Conservation (phyloP, 2,797 vertebrate species). For the Chiloscyllium punctatum region DNA sequence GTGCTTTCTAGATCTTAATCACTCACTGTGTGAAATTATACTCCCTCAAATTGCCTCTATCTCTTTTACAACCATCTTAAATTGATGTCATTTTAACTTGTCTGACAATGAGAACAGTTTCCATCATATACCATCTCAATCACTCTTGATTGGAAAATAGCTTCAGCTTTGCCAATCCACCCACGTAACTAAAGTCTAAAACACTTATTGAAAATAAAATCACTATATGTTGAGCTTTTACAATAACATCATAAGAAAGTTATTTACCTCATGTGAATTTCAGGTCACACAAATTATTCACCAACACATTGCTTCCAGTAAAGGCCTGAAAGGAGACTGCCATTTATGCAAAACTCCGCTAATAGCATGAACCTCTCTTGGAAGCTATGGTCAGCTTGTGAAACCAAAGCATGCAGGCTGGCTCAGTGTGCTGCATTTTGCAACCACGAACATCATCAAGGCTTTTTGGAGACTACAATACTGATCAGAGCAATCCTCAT, state of each 20-base stretch:
- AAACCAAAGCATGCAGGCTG: neutral
- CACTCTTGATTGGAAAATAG: no score
- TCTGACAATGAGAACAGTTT: no score
- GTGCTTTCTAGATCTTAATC: no score
- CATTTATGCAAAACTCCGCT: neutral
- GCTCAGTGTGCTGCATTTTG: neutral
- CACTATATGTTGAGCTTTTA: neutral
- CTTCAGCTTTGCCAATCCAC: no score
- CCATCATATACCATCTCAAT: no score
- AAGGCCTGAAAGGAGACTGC: neutral
- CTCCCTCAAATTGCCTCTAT: no score
- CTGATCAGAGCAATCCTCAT: neutral
- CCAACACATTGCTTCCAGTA: neutral
- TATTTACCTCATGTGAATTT: neutral
- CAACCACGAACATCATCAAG: neutral
- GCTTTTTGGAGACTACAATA: neutral
- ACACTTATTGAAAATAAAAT: neutral
- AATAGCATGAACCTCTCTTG: neutral
- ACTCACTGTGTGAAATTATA: no score
- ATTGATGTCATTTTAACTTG: no score
- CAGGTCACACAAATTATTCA: neutral
- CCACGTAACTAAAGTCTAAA: neutral
- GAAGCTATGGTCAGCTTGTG: neutral
- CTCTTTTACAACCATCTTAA: no score
- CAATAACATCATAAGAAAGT: neutral